Evolutionary conservation across 2,113 vertebrate species (phyloP).

Genomic region (Oryzias melastigma): DNA sequence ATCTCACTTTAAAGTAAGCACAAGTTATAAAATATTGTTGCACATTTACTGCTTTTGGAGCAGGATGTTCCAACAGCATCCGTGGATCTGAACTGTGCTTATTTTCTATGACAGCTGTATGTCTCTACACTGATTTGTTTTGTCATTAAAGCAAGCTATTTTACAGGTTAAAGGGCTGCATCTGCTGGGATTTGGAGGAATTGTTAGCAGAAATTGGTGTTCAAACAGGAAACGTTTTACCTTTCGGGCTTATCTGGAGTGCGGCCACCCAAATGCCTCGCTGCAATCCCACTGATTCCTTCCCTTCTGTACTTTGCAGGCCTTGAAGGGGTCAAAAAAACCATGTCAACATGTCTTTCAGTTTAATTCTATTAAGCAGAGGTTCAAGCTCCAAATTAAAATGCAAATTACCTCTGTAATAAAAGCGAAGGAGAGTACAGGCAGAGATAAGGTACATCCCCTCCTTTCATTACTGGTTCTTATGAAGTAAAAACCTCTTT

Average conservation of each 20-base stretch:
- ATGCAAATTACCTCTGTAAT: conserved; percentile 79
- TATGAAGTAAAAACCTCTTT: conserved; percentile 63
- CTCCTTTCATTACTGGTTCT: conserved; percentile 62
- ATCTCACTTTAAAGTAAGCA: conserved; percentile 27
- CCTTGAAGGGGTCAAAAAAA: conserved; percentile 63
- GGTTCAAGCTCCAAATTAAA: conserved; percentile 82
- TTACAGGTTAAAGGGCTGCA: conserved; percentile 53
- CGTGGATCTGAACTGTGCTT: neutral
- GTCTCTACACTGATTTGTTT: conserved; percentile 15
- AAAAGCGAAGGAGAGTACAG: conserved; percentile 64
- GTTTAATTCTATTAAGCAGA: conserved; percentile 79
- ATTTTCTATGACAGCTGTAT: conserved; percentile 18
- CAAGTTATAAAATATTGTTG: conserved; percentile 28
- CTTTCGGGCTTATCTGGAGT: conserved; percentile 58
- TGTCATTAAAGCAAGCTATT: conserved; percentile 39
- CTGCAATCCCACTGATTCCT: conserved; percentile 47
- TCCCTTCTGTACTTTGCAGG: conserved; percentile 40
- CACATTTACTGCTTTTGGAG: conserved; percentile 16
- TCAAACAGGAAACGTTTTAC: conserved; percentile 67
- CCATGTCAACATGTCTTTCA: conserved; percentile 66
- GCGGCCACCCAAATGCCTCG: conserved; percentile 46
- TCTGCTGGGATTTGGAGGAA: conserved; percentile 38
- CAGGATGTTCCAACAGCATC: conserved; percentile 18
- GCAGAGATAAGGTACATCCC: conserved; percentile 74
- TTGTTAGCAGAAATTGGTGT: conserved; percentile 61